phyloP scores from a whole-genome alignment of 2,113 vertebrate species.

The Neotragus pygmaeus region DNA sequence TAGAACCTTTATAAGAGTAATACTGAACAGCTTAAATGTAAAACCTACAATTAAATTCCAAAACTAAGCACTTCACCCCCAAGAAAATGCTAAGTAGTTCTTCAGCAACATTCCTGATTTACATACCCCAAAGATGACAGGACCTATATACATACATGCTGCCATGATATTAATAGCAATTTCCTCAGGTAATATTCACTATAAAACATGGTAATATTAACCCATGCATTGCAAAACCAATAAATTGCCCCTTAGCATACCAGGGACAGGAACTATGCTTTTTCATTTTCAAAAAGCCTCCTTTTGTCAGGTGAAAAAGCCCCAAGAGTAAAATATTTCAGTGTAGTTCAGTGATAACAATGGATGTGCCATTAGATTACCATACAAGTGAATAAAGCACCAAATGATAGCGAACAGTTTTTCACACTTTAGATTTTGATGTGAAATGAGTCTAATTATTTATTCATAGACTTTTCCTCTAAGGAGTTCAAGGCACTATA shows the following conservation, averaged over 20 bases:
- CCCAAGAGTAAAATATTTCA: constrained; percentile 71
- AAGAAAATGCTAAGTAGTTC: constrained; percentile 71
- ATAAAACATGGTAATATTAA: constrained; percentile 35
- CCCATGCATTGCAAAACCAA: constrained; percentile 52
- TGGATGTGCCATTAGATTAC: constrained; percentile 71
- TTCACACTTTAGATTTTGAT: constrained; percentile 70
- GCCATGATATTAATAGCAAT: constrained; percentile 44
- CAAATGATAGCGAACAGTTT: constrained; percentile 66
- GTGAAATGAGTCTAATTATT: constrained; percentile 77
- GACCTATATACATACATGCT: constrained; percentile 28
- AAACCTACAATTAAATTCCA: constrained; percentile 75
- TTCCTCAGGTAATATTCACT: constrained; percentile 49
- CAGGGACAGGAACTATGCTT: constrained; percentile 34
- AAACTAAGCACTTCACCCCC: constrained; percentile 64
- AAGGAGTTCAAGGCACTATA: constrained; percentile 61
- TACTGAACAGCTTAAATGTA: constrained; percentile 65
- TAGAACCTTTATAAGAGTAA: constrained; percentile 65
- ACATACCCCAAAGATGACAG: constrained; percentile 45
- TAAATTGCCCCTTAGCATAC: constrained; percentile 43
- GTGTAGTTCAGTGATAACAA: constrained; percentile 67
- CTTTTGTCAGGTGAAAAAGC: constrained; percentile 67
- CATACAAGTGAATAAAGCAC: constrained; percentile 69
- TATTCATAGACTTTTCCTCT: constrained; percentile 72
- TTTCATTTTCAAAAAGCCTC: constrained; percentile 56
- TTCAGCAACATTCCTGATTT: constrained; percentile 60